Conservation (phyloP, 2,888 invertebrate species). For the Dynastes tityus region DNA sequence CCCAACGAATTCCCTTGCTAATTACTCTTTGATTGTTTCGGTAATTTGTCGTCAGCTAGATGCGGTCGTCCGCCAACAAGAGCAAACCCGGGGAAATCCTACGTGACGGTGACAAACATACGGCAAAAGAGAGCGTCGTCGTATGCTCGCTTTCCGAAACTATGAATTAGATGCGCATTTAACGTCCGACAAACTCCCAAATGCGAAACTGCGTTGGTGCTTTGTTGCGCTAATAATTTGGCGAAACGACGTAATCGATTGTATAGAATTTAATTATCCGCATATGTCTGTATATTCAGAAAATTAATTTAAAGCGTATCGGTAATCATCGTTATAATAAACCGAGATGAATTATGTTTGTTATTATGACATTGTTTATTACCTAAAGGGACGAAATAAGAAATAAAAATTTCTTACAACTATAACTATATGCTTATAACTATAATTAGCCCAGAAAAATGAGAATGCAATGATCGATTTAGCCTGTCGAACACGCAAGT, state of each 20-base stretch:
- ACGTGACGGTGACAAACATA: neutral
- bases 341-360: no score
- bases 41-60: constrained; percentile 17
- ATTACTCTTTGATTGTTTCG: constrained; percentile 19
- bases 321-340: no score
- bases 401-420: no score
- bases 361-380: no score
- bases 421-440: no score
- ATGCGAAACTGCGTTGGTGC: neutral
- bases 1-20: constrained; percentile 2
- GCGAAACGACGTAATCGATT: neutral
- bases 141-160: neutral
- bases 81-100: neutral
- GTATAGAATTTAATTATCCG: neutral
- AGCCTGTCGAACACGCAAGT: no score
- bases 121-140: neutral
- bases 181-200: neutral
- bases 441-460: no score
- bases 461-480: no score
- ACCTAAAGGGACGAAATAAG: no score
- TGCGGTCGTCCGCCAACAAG: neutral
- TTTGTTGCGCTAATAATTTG: neutral
- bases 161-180: neutral
- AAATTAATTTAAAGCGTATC: no score
- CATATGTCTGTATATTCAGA: no score